Conservation (phyloP, 1,140 invertebrate species). For the Liolophura sinensis region DNA sequence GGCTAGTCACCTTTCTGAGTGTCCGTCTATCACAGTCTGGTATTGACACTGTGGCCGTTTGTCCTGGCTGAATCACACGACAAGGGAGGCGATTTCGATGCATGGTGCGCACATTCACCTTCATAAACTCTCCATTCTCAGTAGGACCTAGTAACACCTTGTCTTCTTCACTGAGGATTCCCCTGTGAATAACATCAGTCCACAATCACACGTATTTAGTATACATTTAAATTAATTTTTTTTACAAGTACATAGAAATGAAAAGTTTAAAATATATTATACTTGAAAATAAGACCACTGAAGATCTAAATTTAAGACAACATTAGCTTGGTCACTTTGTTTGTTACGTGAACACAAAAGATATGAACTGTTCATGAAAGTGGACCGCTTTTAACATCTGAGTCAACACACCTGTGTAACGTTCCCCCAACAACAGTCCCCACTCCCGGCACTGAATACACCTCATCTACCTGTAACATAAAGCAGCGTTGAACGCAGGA, state of each 20-base stretch:
- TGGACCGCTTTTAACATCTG: no score
- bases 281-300: no score
- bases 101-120: constrained; percentile 79
- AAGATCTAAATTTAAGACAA: no score
- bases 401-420: constrained; percentile 64
- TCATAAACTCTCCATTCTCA: constrained; percentile 79
- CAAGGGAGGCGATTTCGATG: constrained; percentile 91
- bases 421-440: constrained; percentile 97
- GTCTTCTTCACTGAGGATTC: constrained; percentile 83
- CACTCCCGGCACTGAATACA: constrained; percentile 95
- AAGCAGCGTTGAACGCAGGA: neutral
- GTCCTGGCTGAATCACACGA: constrained; percentile 82
- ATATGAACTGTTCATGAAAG: no score
- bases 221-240: no score
- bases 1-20: constrained; percentile 77
- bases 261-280: no score
- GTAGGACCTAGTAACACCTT: constrained; percentile 80
- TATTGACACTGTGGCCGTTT: constrained; percentile 88
- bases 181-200: constrained; percentile 62
- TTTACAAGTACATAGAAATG: no score
- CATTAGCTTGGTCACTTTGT: no score
- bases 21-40: constrained; percentile 58
- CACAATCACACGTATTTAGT: no score
- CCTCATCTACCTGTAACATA: constrained; percentile 92
- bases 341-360: no score